Evolutionary conservation across 2,113 vertebrate species (phyloP).

Genomic region (Trachemys scripta): DNA sequence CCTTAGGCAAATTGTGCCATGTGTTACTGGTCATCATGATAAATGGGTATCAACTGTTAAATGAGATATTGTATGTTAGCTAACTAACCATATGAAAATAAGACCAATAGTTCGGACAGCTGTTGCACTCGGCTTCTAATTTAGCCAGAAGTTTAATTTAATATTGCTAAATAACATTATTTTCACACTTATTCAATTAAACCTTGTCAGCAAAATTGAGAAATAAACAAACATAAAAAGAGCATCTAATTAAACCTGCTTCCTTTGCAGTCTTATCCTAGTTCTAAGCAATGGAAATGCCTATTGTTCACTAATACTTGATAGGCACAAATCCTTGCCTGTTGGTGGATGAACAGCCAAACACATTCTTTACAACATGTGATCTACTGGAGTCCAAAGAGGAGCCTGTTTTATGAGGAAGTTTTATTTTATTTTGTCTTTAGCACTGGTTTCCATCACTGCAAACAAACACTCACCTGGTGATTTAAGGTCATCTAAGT

Average conservation of each 20-base stretch:
- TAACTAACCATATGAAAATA: not conserved
- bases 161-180: not conserved
- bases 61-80: too few relatives aligned
- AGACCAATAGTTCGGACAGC: not conserved
- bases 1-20: not conserved
- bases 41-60: too few relatives aligned
- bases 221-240: rapidly evolving
- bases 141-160: not conserved
- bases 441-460: rapidly evolving
- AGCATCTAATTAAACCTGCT: not conserved
- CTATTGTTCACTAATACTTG: not conserved
- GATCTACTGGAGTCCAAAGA: not conserved
- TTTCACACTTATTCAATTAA: not conserved
- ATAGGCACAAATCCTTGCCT: not conserved
- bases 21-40: not conserved
- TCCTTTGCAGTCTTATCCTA: not conserved
- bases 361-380: not conserved
- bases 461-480: not conserved
- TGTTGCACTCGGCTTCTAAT: not conserved
- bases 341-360: rapidly evolving
- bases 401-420: rapidly evolving
- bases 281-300: not conserved
- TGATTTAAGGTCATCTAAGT: not conserved
- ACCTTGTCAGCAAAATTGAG: slow-evolving; percentile 1
- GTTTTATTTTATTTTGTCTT: not conserved